Percentiles rank a stretch among this genome's conserved stretches.
Conservation (phyloP, 2,113 vertebrate genomes). For the Upupa epops region DNA sequence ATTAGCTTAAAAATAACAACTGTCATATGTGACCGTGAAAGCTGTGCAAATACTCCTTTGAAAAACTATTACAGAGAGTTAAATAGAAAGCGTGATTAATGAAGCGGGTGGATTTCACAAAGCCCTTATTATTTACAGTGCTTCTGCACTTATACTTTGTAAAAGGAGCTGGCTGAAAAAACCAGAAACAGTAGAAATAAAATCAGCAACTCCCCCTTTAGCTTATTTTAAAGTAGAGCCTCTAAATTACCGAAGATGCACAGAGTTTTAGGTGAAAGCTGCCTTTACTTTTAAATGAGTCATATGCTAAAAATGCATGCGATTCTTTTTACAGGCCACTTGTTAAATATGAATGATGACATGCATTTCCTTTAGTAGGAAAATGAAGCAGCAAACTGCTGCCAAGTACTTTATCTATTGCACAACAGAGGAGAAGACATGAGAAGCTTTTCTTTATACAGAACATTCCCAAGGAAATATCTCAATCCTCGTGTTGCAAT, state of each 20-base stretch:
- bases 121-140: background rate
- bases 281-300: constrained; percentile 20
- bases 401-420: background rate
- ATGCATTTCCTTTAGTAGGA: background rate
- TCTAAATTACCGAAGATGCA: background rate
- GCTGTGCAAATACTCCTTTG: background rate
- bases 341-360: background rate
- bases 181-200: background rate
- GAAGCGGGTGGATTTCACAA: background rate
- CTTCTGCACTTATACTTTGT: background rate
- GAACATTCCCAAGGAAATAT: background rate
- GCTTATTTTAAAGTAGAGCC: background rate
- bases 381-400: background rate
- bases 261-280: background rate
- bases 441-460: background rate
- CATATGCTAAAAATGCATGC: background rate
- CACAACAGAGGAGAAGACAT: background rate
- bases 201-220: background rate
- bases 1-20: constrained; percentile 8
- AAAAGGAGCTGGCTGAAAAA: background rate
- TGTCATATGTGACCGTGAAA: background rate
- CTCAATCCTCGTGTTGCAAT: background rate
- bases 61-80: background rate
- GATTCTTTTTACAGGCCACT: background rate
- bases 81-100: constrained; percentile 17